Percentiles rank a stretch among this genome's conserved stretches.
phyloP scores from a whole-genome alignment of 1,140 invertebrate species.

The Mercenaria mercenaria region DNA sequence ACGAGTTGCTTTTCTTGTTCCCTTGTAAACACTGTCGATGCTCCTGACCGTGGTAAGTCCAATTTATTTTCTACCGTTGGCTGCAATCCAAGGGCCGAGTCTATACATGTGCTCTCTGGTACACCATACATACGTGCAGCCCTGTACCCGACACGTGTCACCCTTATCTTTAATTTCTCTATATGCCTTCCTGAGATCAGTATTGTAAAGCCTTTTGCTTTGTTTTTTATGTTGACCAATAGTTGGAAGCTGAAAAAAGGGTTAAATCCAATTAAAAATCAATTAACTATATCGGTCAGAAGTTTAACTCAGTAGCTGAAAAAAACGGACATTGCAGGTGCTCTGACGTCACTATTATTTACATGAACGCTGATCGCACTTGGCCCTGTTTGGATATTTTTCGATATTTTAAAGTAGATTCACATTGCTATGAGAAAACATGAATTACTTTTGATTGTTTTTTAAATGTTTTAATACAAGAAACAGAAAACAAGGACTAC shows the following conservation, averaged over 20 bases:
- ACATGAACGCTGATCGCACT: not conserved
- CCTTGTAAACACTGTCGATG: too few species aligned
- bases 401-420: too few species aligned
- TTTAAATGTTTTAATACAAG: too few species aligned
- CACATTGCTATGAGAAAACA: too few species aligned
- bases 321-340: too few species aligned
- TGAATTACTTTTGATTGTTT: too few species aligned
- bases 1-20: too few species aligned
- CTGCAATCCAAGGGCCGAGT: slow-evolving; percentile 30
- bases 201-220: not conserved
- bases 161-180: not conserved
- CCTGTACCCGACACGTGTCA: not conserved
- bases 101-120: not conserved
- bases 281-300: too few species aligned
- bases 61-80: not conserved
- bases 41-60: too few species aligned
- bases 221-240: slow-evolving; percentile 90
- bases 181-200: not conserved
- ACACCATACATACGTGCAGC: slow-evolving; percentile 1
- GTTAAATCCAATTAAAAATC: not conserved
- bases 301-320: too few species aligned
- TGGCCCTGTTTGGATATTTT: not conserved
- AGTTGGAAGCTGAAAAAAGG: slow-evolving; percentile 87
- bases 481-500: too few species aligned
- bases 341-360: too few species aligned